A percentile compares a stretch with the other conserved stretches of the same genome.
phyloP scores from a whole-genome alignment of 30 jellyfish, hydroid and myxozoan genomes.

The Hydra vulgaris region DNA sequence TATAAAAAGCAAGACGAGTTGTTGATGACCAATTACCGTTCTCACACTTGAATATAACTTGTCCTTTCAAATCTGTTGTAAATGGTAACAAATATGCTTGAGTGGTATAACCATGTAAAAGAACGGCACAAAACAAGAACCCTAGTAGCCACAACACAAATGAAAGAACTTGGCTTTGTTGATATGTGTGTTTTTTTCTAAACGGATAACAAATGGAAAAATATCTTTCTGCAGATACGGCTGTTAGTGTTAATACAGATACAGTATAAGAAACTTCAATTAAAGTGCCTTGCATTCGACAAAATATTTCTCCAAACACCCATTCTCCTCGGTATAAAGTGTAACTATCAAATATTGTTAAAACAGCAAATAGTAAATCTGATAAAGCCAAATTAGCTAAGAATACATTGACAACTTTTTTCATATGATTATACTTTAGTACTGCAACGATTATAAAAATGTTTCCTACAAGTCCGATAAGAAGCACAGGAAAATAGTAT shows the following conservation, averaged over 20 bases:
- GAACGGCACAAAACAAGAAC: constrained; percentile 54
- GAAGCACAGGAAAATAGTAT: constrained; percentile 45
- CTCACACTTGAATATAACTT: constrained; percentile 39
- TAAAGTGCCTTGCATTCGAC: constrained; percentile 65
- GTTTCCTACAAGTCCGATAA: constrained; percentile 54
- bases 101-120: constrained; percentile 55
- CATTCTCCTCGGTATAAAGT: constrained; percentile 54
- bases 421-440: constrained; percentile 41
- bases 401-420: constrained; percentile 62
- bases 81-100: background rate
- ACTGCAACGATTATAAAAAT: constrained; percentile 42
- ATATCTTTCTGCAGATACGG: constrained; percentile 75
- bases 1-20: constrained; percentile 44
- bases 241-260: constrained; percentile 62
- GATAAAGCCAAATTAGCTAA: constrained; percentile 67
- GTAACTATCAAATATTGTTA: constrained; percentile 59
- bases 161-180: constrained; percentile 19
- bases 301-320: constrained; percentile 53
- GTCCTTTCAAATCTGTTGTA: background rate
- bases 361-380: constrained; percentile 49
- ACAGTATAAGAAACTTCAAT: constrained; percentile 79
- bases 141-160: constrained; percentile 44
- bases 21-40: constrained; percentile 60
- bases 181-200: constrained; percentile 36
- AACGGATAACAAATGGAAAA: constrained; percentile 75